Evolutionary conservation across 1,140 invertebrate genomes (phyloP).

Genomic region (fruit fly (Drosophila melanogaster)): DNA sequence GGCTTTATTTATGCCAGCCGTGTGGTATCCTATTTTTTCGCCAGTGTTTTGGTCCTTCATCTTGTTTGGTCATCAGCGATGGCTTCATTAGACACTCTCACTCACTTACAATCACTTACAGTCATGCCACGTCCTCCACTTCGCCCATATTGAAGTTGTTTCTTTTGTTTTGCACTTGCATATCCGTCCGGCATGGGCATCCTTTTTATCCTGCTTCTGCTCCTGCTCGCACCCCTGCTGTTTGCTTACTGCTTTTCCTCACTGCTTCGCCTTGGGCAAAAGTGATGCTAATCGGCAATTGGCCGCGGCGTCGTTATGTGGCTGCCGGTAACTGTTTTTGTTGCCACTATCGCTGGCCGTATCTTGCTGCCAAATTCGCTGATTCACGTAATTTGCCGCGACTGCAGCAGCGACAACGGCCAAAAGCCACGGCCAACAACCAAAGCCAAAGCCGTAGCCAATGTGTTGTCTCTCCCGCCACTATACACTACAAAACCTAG

Average conservation of each 20-base stretch:
- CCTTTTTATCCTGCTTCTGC: constrained; percentile 4
- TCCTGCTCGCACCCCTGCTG: constrained; percentile 8
- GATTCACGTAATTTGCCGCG: constrained; percentile 59
- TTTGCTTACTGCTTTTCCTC: constrained; percentile 27
- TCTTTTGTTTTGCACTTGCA: constrained; percentile 34
- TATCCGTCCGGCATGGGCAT: constrained; percentile 9
- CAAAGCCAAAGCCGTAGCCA: constrained; percentile 27
- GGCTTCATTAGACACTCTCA: constrained; percentile 52
- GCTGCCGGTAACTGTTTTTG: constrained; percentile 33
- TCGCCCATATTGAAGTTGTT: constrained; percentile 20
- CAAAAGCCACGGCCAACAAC: constrained; percentile 22
- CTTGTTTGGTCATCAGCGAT: constrained; percentile 30
- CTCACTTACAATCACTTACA: constrained; percentile 55
- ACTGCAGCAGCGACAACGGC: constrained; percentile 40
- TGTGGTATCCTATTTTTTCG: not conserved
- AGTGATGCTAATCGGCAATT: constrained; percentile 75
- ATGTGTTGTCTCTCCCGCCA: constrained; percentile 27
- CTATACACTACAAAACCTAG: constrained; percentile 29
- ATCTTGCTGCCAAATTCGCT: constrained; percentile 66
- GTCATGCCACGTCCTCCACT: constrained; percentile 33
- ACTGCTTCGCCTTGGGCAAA: constrained; percentile 29
- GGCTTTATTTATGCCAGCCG: not conserved
- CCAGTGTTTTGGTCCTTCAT: constrained; percentile 8
- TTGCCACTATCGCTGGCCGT: constrained; percentile 47
- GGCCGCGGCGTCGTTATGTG: constrained; percentile 65